A percentile compares a stretch with the other conserved stretches of the same genome.
Evolutionary conservation across 1,140 invertebrate genomes (phyloP).

Genomic region (Drosophila ficusphila): DNA sequence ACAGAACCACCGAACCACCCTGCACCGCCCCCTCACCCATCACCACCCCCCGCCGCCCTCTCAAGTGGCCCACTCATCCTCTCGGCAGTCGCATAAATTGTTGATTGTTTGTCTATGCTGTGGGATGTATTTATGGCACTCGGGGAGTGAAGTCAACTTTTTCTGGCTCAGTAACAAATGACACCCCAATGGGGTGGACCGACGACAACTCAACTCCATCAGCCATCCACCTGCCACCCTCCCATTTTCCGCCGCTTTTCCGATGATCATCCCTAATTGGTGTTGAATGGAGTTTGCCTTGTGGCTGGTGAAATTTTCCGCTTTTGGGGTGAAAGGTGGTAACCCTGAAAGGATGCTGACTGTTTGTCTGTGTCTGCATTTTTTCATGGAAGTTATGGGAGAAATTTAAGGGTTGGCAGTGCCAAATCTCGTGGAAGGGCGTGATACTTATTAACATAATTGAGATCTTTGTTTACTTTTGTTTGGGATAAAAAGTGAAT

Average conservation of each 20-base stretch:
- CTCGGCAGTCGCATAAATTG: constrained; percentile 68
- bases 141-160: constrained; percentile 70
- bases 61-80: constrained; percentile 36
- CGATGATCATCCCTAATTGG: constrained; percentile 83
- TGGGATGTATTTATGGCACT: constrained; percentile 75
- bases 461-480: constrained; percentile 70
- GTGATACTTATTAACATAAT: constrained; percentile 81
- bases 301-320: constrained; percentile 45
- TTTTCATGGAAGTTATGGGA: not conserved
- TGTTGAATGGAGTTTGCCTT: constrained; percentile 80
- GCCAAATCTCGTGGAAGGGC: constrained; percentile 61
- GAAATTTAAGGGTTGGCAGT: constrained; percentile 11
- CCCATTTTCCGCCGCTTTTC: constrained; percentile 5
- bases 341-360: constrained; percentile 54
- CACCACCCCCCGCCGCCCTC: constrained; percentile 21
- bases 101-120: constrained; percentile 79
- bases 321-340: constrained; percentile 71
- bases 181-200: constrained; percentile 62
- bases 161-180: constrained; percentile 74
- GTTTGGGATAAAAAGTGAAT: constrained; percentile 1
- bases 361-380: constrained; percentile 13
- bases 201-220: constrained; percentile 56
- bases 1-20: constrained; percentile 8
- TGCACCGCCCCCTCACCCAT: not conserved
- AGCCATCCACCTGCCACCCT: constrained; percentile 39